Conservation (phyloP, 2,888 invertebrate genomes). For the Aricia artaxerxes region DNA sequence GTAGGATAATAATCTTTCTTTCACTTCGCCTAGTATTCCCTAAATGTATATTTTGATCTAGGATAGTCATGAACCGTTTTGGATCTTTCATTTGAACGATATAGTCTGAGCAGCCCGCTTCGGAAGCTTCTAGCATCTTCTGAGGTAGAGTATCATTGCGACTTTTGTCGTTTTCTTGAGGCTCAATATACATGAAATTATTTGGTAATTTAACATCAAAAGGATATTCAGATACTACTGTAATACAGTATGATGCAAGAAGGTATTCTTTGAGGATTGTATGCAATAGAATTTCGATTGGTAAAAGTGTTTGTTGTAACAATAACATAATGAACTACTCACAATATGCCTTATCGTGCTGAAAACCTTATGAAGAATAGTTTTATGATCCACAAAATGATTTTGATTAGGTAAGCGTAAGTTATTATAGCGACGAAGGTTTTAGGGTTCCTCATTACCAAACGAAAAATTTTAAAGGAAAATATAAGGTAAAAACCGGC, state of each 20-base stretch:
- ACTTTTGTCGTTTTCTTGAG: slow-evolving; percentile 40
- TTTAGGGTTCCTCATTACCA: slow-evolving; percentile 14
- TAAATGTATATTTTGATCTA: slow-evolving; percentile 61
- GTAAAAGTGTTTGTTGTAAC: slow-evolving; percentile 39
- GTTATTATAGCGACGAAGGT: not conserved
- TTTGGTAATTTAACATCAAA: slow-evolving; percentile 47
- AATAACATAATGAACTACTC: slow-evolving; percentile 37
- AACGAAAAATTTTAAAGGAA: no score
- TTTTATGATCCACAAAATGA: not conserved
- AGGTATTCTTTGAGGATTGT: slow-evolving; percentile 57
- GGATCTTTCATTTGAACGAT: slow-evolving; percentile 63
- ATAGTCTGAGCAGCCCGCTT: slow-evolving; percentile 74
- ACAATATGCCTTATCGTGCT: not conserved
- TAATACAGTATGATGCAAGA: slow-evolving; percentile 58
- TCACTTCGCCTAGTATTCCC: slow-evolving; percentile 68
- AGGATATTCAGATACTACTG: slow-evolving; percentile 56
- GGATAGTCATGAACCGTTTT: slow-evolving; percentile 57
- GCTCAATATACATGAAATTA: slow-evolving; percentile 49
- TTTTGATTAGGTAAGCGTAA: not conserved
- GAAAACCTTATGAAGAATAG: not conserved
- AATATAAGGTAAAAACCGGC: no score
- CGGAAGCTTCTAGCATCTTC: slow-evolving; percentile 57
- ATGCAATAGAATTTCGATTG: slow-evolving; percentile 61
- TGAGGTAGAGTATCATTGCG: slow-evolving; percentile 47
- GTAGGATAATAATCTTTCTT: slow-evolving; percentile 68